phyloP scores from a whole-genome alignment of 2,113 vertebrate species.

The Colaptes auratus region DNA sequence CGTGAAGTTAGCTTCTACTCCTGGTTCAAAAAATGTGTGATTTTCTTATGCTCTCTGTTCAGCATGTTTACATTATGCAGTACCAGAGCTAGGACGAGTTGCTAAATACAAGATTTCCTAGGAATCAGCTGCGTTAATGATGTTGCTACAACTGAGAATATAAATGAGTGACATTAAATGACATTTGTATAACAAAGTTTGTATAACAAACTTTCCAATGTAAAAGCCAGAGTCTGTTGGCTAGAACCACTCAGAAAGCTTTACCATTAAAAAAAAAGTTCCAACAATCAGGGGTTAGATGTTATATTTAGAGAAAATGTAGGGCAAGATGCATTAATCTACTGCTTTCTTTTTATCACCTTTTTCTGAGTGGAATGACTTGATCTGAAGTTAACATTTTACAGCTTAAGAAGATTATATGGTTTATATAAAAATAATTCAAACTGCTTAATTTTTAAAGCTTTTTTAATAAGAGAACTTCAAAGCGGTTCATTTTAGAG shows the following conservation, averaged over 20 bases:
- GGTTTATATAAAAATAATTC: conserved; percentile 52
- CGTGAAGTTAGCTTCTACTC: neutral
- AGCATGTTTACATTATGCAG: accelerated
- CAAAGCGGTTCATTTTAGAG: conserved; percentile 50
- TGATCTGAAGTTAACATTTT: conserved; percentile 47
- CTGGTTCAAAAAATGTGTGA: neutral
- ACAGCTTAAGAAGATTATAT: conserved; percentile 34
- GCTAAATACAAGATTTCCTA: neutral
- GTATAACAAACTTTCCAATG: conserved; percentile 34
- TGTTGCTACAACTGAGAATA: neutral
- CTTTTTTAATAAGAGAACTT: conserved; percentile 66
- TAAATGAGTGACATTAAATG: conserved; percentile 44
- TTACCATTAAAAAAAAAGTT: conserved; percentile 33
- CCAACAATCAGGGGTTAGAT: neutral
- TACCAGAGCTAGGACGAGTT: neutral
- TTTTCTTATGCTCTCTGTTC: neutral
- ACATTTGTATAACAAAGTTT: conserved; percentile 34
- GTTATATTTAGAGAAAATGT: conserved; percentile 10
- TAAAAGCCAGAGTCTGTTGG: conserved; percentile 38
- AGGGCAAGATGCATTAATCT: neutral
- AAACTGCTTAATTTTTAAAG: conserved; percentile 56
- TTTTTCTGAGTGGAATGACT: conserved; percentile 2
- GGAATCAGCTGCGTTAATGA: conserved; percentile 20
- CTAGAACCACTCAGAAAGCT: conserved; percentile 25
- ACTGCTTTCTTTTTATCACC: neutral